These are phyloP conservation scores for Drepana falcataria DNA, from an alignment of 2,888 invertebrate genomes.

Conservation along the genomic window DNA sequence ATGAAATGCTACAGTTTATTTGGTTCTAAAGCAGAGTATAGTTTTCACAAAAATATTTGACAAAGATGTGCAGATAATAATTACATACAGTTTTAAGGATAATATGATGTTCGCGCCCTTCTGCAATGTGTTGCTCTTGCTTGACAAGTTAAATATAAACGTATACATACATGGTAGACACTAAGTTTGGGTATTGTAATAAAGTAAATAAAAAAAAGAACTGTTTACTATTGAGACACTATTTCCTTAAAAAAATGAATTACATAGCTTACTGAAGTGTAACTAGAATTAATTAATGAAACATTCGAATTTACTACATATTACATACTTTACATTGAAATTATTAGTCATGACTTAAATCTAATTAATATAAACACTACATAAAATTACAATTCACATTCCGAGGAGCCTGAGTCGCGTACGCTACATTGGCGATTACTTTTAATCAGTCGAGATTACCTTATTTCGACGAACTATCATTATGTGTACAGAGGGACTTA, in stretches of 20 bases:
- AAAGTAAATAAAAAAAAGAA: constrained; percentile 33
- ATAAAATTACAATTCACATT: constrained; percentile 15
- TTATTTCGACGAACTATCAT: constrained; percentile 29
- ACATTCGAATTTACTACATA: too few relatives aligned
- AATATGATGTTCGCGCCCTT: too few relatives aligned
- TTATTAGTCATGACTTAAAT: constrained; percentile 39
- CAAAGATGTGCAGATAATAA: too few relatives aligned
- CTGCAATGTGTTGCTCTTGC: too few relatives aligned
- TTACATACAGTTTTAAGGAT: too few relatives aligned
- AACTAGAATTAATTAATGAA: constrained; percentile 23
- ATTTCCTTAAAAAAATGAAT: constrained; percentile 46
- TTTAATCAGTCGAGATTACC: constrained; percentile 42
- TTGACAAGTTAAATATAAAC: too few relatives aligned
- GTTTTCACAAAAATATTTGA: too few relatives aligned
- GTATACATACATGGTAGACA: neutral
- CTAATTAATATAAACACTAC: constrained; percentile 32
- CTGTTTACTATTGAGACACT: constrained; percentile 48
- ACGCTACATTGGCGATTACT: constrained; percentile 22
- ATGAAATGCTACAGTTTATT: too few relatives aligned
- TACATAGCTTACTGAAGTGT: constrained; percentile 43
- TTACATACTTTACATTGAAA: constrained; percentile 34
- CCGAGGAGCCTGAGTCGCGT: constrained; percentile 1
- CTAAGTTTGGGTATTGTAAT: constrained; percentile 5
- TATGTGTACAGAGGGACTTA: neutral
- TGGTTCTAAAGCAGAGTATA: too few relatives aligned